Conservation (phyloP, 2,113 vertebrate species). For the Labeo rohita region DNA sequence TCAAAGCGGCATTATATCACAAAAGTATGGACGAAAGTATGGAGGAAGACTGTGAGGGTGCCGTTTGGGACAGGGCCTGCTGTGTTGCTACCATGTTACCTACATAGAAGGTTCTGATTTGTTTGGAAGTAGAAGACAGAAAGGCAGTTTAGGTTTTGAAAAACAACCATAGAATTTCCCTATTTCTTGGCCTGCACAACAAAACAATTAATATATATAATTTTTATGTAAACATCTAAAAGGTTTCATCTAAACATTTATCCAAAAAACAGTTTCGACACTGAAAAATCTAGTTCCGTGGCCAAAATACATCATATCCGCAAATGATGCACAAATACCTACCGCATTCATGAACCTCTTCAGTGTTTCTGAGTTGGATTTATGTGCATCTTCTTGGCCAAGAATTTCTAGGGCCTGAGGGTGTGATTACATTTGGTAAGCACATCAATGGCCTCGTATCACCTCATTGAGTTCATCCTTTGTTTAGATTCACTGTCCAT, state of each 20-base stretch:
- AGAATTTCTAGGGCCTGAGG: slow-evolving; percentile 19
- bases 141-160: not conserved
- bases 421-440: slow-evolving; percentile 33
- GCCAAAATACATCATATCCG: not conserved
- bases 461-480: slow-evolving; percentile 52
- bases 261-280: not conserved
- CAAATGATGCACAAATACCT: not conserved
- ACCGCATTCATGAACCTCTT: not conserved
- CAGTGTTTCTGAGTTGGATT: not conserved
- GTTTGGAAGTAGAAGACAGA: not conserved
- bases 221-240: too few relatives aligned
- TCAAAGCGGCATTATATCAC: not conserved
- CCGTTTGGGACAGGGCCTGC: not conserved
- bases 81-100: not conserved
- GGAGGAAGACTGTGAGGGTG: not conserved
- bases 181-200: not conserved
- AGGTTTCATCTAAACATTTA: slow-evolving; percentile 12
- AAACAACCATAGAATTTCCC: not conserved
- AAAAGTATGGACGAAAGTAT: not conserved
- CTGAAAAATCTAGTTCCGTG: not conserved
- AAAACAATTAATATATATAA: not conserved
- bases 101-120: not conserved
- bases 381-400: not conserved
- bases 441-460: slow-evolving; percentile 38
- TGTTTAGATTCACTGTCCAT: slow-evolving; percentile 54